phyloP scores from a whole-genome alignment of 2,113 vertebrate species.

The Rhabdomys dilectus region DNA sequence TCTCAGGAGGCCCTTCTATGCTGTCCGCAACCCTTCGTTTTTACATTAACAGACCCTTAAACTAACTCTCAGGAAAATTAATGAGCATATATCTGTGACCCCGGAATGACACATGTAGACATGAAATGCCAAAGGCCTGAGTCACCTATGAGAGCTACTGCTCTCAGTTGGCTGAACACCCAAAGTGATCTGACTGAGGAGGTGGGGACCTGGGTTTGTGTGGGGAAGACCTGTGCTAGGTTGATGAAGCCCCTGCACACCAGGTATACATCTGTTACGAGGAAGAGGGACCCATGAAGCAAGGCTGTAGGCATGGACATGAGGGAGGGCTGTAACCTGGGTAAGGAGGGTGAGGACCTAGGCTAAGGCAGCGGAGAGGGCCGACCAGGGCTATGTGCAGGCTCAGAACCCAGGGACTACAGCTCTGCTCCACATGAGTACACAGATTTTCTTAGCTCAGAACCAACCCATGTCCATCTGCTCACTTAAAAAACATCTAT shows the following conservation, averaged over 20 bases:
- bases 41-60: background rate
- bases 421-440: background rate
- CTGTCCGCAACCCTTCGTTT: background rate
- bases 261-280: background rate
- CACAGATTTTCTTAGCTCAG: background rate
- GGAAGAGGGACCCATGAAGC: background rate
- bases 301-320: background rate
- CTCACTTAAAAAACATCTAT: background rate
- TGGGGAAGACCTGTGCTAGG: background rate
- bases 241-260: no score
- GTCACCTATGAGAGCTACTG: background rate
- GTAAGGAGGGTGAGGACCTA: background rate
- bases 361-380: background rate
- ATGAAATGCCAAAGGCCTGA: background rate
- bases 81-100: background rate
- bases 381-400: rapidly evolving
- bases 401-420: no score
- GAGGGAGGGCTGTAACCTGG: background rate
- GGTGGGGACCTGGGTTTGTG: background rate
- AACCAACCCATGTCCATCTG: background rate
- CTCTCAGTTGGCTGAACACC: background rate
- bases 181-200: background rate
- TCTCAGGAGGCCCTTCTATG: background rate
- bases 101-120: background rate
- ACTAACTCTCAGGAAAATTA: background rate